These are phyloP conservation scores for Amblyornis subalaris DNA, from an alignment of 2,113 vertebrate species.

Conservation along the genomic window DNA sequence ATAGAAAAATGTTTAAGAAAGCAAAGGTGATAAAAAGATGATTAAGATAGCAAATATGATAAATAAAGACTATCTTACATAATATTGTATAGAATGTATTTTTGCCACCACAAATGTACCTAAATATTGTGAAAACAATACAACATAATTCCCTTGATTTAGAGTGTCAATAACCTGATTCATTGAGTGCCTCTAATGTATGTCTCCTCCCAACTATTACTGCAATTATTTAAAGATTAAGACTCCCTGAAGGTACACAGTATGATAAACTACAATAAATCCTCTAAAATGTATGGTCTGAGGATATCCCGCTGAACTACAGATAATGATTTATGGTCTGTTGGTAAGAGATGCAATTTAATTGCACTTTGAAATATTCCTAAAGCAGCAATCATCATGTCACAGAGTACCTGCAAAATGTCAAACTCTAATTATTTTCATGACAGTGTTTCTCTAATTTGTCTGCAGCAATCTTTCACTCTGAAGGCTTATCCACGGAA, in stretches of 20 bases:
- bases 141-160: not conserved
- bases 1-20: not conserved
- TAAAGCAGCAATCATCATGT: constrained; percentile 33
- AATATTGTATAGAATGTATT: not conserved
- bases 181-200: not conserved
- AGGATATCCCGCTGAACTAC: not conserved
- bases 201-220: not conserved
- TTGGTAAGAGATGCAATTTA: constrained; percentile 2
- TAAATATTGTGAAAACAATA: not conserved
- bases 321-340: constrained; percentile 25
- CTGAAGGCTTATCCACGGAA: constrained; percentile 12
- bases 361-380: constrained; percentile 14
- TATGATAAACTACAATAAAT: constrained; percentile 10
- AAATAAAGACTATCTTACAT: not conserved
- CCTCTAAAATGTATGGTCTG: not conserved
- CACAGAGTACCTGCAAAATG: constrained; percentile 28
- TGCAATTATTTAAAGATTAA: constrained; percentile 45
- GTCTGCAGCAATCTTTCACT: constrained; percentile 21
- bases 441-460: constrained; percentile 3
- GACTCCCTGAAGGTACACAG: not conserved
- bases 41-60: not conserved
- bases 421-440: constrained; percentile 30
- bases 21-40: not conserved
- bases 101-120: not conserved
- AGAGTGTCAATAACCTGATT: not conserved